Conservation (phyloP, 2,797 vertebrate species). For the Cynodonichthys magdalenae region DNA sequence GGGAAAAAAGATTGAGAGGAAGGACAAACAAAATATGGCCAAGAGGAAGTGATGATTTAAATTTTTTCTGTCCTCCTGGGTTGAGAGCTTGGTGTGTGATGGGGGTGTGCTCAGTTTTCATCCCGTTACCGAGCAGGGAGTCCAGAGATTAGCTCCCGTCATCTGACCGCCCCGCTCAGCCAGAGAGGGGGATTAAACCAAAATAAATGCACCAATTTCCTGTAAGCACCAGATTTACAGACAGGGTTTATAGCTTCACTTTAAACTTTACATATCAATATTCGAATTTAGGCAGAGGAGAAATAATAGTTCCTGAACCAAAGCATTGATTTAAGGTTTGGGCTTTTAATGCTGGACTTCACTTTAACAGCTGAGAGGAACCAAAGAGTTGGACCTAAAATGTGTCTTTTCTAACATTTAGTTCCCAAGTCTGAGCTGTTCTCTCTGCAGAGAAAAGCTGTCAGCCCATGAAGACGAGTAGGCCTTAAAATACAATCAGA, state of each 20-base stretch:
- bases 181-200: constrained; percentile 57
- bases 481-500: too few relatives aligned
- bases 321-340: too few relatives aligned
- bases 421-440: too few relatives aligned
- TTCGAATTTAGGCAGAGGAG: too few relatives aligned
- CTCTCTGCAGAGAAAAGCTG: too few relatives aligned
- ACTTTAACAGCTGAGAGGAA: neutral
- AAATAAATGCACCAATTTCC: constrained; percentile 57
- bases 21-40: too few relatives aligned
- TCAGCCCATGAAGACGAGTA: too few relatives aligned
- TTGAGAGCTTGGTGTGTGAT: constrained; percentile 36
- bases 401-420: too few relatives aligned
- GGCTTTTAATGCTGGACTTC: neutral
- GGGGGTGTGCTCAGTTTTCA: constrained; percentile 47
- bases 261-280: too few relatives aligned
- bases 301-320: neutral
- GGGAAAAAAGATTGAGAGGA: too few relatives aligned
- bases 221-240: constrained; percentile 42
- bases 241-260: neutral
- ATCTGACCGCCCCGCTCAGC: constrained; percentile 59
- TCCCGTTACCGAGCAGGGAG: constrained; percentile 60
- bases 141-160: constrained; percentile 68
- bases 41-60: constrained; percentile 4
- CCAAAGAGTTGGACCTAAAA: too few relatives aligned
- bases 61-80: constrained; percentile 21